Evolutionary conservation across 2,797 vertebrate genomes (phyloP), one percentile per base, ranked within the genome.

Genomic region (Poecilia wingei): DNA sequence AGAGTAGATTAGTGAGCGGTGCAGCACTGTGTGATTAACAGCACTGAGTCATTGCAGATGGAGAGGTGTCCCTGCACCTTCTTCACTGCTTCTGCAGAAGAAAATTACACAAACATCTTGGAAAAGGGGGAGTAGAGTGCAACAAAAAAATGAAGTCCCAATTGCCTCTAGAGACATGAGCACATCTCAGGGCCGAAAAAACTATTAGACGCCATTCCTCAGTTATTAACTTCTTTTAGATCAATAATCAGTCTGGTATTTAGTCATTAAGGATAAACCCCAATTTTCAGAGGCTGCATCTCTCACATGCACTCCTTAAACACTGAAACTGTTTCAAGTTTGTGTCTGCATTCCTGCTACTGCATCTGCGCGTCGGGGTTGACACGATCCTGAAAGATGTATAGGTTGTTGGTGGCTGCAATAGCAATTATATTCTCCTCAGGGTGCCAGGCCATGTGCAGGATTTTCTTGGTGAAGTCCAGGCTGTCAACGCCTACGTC

Each of bases 391-490:
- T 99, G 98, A 96, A 99, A 99, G 96, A 99, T 99, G 95, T 99
- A 99, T 88, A 99, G 96, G 96, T 99, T 99, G 96, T 99, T 99
- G 94, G 98, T 99, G 94, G 98, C 97, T 10, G 98, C 98, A 59
- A 99, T 98, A 94, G 98, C 98, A 41, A 99, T 99, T 94, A 99
- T 99, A 88, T 99, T 99, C 95, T 99, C 98, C 0, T 96, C 95
- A 0, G 98, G 98, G 91, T 99, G 98, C 98, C 98, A 99, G 61
- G 98, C 98, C 81, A 98, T 99, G 96, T 99, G 98, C 86, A 99
- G 96, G 93, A 99, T 99, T 92, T 99, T 99, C 96, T 98, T 98
- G 69, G 97, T 97, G 92, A 99, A 99, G 97, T 99, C 98, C 95
- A 99, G 93, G 94, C 98, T 99, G 89, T 99, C 98, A 20, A 99